phyloP scores from a whole-genome alignment of 2,113 vertebrate genomes.

The Hyla sarda region DNA sequence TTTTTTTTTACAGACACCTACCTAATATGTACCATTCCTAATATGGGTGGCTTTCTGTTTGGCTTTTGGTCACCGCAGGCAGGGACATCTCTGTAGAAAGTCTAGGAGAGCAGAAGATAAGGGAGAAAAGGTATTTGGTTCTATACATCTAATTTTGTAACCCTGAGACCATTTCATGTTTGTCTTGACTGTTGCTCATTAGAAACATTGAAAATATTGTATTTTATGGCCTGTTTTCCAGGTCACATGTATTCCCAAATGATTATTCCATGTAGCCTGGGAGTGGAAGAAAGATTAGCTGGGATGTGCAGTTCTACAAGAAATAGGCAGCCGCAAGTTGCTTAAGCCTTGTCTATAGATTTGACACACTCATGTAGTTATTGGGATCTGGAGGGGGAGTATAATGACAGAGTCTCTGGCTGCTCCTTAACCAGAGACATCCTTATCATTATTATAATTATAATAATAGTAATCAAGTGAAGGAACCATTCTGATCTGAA shows the following conservation, averaged over 20 bases:
- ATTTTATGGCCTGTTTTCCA: too few species aligned
- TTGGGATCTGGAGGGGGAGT: not conserved
- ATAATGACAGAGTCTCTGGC: slow-evolving; percentile 35
- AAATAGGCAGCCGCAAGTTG: not conserved
- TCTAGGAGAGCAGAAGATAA: too few species aligned
- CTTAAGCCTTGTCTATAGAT: not conserved
- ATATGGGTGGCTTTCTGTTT: too few species aligned
- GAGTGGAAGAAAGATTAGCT: not conserved
- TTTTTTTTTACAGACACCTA: too few species aligned
- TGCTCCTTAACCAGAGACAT: slow-evolving; percentile 21
- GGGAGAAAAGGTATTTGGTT: too few species aligned
- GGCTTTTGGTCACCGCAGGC: too few species aligned
- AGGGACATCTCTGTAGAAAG: too few species aligned
- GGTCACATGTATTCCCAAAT: not conserved
- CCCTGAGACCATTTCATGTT: too few species aligned
- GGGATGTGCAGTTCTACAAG: not conserved
- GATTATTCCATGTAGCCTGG: not conserved
- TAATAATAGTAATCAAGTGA: slow-evolving; percentile 53
- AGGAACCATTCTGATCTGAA: not conserved
- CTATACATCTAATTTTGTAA: too few species aligned
- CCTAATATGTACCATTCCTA: too few species aligned
- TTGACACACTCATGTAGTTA: not conserved
- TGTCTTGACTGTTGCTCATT: too few species aligned
- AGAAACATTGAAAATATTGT: not conserved
- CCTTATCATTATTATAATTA: slow-evolving; percentile 45